Evolutionary conservation across 1,140 invertebrate genomes (phyloP).

Genomic region (Stegodyphus mimosarum): DNA sequence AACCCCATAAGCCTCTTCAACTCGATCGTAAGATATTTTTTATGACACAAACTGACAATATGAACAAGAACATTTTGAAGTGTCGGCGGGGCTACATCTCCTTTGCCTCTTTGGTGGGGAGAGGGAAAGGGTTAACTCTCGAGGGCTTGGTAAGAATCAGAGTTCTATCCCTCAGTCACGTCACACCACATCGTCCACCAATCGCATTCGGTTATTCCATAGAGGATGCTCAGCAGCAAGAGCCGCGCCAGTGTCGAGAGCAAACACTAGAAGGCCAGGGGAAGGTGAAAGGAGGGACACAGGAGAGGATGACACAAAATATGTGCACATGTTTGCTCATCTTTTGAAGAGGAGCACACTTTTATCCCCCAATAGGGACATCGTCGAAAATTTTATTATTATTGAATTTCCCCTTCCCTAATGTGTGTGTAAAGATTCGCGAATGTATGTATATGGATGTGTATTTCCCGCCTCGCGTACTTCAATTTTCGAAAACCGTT

Average conservation of each 20-base stretch:
- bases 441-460: slow-evolving; percentile 10
- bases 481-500: slow-evolving; percentile 53
- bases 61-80: too few relatives aligned
- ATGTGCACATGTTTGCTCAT: slow-evolving; percentile 44
- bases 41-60: too few relatives aligned
- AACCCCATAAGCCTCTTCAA: too few relatives aligned
- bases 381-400: slow-evolving; percentile 52
- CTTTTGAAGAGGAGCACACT: slow-evolving; percentile 33
- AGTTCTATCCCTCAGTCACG: neutral
- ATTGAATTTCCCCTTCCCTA: slow-evolving; percentile 41
- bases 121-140: too few relatives aligned
- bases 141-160: too few relatives aligned
- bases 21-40: too few relatives aligned
- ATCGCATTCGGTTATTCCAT: neutral
- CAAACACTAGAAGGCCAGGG: slow-evolving; percentile 5
- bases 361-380: neutral
- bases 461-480: slow-evolving; percentile 11
- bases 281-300: neutral
- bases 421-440: slow-evolving; percentile 35
- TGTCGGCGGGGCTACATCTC: too few relatives aligned
- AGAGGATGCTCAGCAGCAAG: neutral
- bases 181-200: slow-evolving; percentile 39
- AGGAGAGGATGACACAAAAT: neutral
- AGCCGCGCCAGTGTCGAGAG: neutral
- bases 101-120: too few relatives aligned